Base-by-base conservation (phyloP, 2,113 vertebrate species). In the Chascanopsetta lugubris region DNA sequence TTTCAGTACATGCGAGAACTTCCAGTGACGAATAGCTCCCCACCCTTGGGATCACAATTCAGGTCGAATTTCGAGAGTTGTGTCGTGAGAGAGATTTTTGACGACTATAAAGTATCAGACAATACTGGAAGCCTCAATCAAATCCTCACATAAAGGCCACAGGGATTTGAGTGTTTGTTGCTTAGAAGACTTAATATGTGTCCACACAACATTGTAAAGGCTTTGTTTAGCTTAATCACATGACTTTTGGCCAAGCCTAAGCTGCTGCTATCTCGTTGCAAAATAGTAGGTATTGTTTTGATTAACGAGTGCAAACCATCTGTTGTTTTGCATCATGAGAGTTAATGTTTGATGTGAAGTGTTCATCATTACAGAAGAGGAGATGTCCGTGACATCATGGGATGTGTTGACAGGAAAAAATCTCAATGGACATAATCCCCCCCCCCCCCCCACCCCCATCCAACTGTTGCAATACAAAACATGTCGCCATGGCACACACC, bases 241-340 rank as follows among this genome's bases (percentile, higher is more conserved):
- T 49, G 34, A 62, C 34, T 38, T 69, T 27, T 57, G 53, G n/a
- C 13, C 43, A 57, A 38, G 60, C 43, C 54, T 72, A 66, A 60
- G 24, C 55, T 36, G 24, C 55, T 36, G 30, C 42, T 21, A 27
- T 71, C 51, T 66, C 40, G 60, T 55, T 56, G 17, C 24, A 46
- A 70, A 57, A 62, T 68, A 62, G 46, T 42, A 50, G 22, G 29
- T 51, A 26, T 55, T 46, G 40, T 25, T 58, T 34, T 55, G 20
- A 61, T 69, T 61, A 58, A 58, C 36, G 49, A 25, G 21, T 55
- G 46, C 42, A 20, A 45, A 43, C 51, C 69, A 77, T 77, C 76
- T 69, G 75, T 56, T 61, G 48, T 60, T 67, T 56, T 68, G 66
- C 61, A 48, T 61, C 18, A 54, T 45, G 38, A 53, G 18, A 62